Evolutionary conservation across 35 echinoderm and acorn worm genomes (phyloP).

Genomic region (Lytechinus pictus): DNA sequence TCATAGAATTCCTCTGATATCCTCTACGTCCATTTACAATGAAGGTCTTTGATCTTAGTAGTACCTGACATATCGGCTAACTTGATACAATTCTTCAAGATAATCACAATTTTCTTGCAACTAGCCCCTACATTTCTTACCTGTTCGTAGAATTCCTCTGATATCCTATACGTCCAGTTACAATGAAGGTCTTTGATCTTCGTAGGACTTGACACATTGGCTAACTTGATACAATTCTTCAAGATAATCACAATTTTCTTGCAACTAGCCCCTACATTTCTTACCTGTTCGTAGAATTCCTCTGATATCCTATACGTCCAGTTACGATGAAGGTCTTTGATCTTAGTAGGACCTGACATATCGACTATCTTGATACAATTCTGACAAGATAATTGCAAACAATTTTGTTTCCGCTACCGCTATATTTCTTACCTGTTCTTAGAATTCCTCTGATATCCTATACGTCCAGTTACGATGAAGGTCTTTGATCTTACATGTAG

Average conservation of each 20-base stretch:
- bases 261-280: too few species aligned
- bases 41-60: slow-evolving; percentile 74
- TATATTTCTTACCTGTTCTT: slow-evolving; percentile 82
- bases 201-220: too few species aligned
- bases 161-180: slow-evolving; percentile 88
- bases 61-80: slow-evolving; percentile 85
- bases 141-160: slow-evolving; percentile 98
- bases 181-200: slow-evolving; percentile 83
- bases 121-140: slow-evolving; percentile 26
- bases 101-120: too few species aligned
- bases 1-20: slow-evolving; percentile 99
- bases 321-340: slow-evolving; percentile 81
- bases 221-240: too few species aligned
- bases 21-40: slow-evolving; percentile 87
- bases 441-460: slow-evolving; percentile 95
- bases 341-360: background rate
- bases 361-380: too few species aligned
- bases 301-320: slow-evolving; percentile 92
- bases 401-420: too few species aligned
- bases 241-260: too few species aligned
- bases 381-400: too few species aligned
- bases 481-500: slow-evolving; percentile 76
- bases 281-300: slow-evolving; percentile 98
- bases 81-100: slow-evolving; percentile 70
- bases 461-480: slow-evolving; percentile 91